Percentiles rank a stretch among this genome's conserved stretches.
Conservation (phyloP, 2,797 vertebrate species). For the Chloroceryle inda region DNA sequence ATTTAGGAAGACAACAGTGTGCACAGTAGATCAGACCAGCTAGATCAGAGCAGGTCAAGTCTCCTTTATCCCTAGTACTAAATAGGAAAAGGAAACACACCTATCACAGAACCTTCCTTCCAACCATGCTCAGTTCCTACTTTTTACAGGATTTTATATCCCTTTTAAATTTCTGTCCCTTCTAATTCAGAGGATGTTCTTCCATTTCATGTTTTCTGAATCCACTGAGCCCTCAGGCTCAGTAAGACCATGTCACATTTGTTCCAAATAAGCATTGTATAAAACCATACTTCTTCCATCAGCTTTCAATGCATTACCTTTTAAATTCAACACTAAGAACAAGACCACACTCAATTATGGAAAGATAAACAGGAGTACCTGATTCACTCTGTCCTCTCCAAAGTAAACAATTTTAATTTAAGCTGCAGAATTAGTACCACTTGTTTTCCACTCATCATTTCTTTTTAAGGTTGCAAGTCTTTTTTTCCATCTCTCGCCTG, state of each 20-base stretch:
- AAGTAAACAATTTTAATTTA: constrained; percentile 6
- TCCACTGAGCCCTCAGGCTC: neutral
- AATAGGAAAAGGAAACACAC: neutral
- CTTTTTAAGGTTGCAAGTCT: constrained; percentile 1
- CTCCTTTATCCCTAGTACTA: neutral
- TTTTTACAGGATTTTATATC: neutral
- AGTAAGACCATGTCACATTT: neutral
- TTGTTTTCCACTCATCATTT: neutral
- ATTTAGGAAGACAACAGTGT: constrained; percentile 11
- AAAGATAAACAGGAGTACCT: constrained; percentile 9
- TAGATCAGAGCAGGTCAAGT: neutral
- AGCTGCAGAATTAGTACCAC: constrained; percentile 11
- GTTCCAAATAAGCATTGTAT: neutral
- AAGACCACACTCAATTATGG: neutral
- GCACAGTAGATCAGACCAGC: neutral
- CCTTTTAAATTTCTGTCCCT: neutral
- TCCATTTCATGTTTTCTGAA: neutral
- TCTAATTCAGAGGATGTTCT: neutral
- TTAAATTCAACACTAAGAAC: constrained; percentile 15
- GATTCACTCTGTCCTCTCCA: neutral
- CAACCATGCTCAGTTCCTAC: neutral
- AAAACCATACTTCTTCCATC: neutral
- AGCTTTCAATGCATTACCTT: constrained; percentile 2
- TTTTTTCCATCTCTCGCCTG: neutral
- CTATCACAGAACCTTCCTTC: neutral